Evolutionary conservation across 23 tunicate genomes (phyloP).

Genomic region (Ascidia mentula): DNA sequence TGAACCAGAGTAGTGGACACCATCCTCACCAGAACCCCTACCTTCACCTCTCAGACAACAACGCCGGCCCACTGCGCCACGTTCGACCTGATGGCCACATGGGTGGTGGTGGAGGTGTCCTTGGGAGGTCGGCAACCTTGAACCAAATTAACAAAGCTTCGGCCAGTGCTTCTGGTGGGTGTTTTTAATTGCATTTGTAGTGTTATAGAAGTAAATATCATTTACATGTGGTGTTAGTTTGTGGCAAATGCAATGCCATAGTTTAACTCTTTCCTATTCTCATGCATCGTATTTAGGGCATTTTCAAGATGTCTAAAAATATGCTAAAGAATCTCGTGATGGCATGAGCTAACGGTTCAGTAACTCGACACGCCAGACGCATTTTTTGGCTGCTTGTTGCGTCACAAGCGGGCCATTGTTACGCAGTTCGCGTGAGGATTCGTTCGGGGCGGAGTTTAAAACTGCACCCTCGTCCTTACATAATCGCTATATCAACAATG

Average conservation of each 20-base stretch:
- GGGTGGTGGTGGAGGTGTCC: constrained; percentile 11
- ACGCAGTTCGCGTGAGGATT: constrained; percentile 1
- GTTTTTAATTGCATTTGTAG: too few relatives aligned
- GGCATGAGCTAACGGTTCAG: too few relatives aligned
- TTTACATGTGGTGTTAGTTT: too few relatives aligned
- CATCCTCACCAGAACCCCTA: constrained; percentile 14
- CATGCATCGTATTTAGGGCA: too few relatives aligned
- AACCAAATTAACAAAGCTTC: constrained; percentile 85
- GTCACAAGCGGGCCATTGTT: constrained; percentile 5
- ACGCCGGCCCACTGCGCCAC: constrained; percentile 33
- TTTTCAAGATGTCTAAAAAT: too few relatives aligned
- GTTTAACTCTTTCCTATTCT: too few relatives aligned
- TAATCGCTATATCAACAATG: not conserved
- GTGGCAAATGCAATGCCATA: too few relatives aligned
- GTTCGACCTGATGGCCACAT: constrained; percentile 21
- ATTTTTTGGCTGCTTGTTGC: not conserved
- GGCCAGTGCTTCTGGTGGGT: constrained; percentile 67
- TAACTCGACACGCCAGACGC: too few relatives aligned
- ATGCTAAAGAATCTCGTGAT: too few relatives aligned
- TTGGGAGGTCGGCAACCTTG: constrained; percentile 59
- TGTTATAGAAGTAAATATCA: too few relatives aligned
- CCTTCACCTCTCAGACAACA: constrained; percentile 47
- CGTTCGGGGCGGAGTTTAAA: not conserved
- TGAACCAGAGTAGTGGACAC: constrained; percentile 10
- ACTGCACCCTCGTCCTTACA: not conserved